phyloP scores from a whole-genome alignment of 2,113 vertebrate genomes.

The Pica pica region DNA sequence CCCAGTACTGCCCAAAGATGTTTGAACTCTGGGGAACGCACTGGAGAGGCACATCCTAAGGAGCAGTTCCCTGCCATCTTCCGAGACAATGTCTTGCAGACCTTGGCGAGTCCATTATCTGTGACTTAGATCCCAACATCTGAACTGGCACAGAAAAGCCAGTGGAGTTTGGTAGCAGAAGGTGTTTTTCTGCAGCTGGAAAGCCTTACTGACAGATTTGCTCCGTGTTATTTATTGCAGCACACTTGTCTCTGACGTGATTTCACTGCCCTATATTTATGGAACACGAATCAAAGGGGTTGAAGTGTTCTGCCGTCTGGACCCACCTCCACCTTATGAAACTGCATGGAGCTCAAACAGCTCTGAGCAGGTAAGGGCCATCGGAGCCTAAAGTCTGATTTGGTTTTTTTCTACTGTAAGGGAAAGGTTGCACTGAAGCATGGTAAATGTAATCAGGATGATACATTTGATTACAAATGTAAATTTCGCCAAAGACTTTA shows the following conservation, averaged over 20 bases:
- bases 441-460: neutral
- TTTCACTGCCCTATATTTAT: conserved; percentile 77
- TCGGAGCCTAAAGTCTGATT: neutral
- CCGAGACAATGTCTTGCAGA: neutral
- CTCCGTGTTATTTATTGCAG: conserved; percentile 16
- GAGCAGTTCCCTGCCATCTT: neutral
- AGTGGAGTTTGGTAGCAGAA: neutral
- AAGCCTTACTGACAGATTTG: neutral
- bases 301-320: conserved; percentile 80
- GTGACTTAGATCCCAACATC: neutral
- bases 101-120: neutral
- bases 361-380: conserved; percentile 68
- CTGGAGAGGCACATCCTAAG: neutral
- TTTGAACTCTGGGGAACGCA: neutral
- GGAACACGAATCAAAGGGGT: conserved; percentile 73
- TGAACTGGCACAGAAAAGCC: neutral
- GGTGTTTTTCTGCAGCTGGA: neutral
- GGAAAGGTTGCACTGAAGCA: neutral
- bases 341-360: conserved; percentile 42
- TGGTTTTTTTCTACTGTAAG: neutral
- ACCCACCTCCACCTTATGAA: conserved; percentile 83
- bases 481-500: neutral
- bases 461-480: neutral
- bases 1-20: neutral
- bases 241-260: conserved; percentile 68